Evolutionary conservation across 1,140 invertebrate species (phyloP).

Genomic region (Danaus plexippus): DNA sequence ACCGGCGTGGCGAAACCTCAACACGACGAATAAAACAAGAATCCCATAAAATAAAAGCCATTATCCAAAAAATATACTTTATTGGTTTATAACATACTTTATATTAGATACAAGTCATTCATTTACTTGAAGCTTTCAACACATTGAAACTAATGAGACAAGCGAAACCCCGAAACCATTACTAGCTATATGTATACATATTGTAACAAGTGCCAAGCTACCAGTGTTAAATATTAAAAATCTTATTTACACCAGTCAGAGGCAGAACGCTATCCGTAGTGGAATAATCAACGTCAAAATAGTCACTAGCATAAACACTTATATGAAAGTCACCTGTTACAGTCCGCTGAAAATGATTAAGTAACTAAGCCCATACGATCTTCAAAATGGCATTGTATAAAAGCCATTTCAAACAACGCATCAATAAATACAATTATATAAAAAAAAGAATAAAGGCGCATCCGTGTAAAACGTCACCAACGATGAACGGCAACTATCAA

Average conservation of each 20-base stretch:
- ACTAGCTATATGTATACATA: not conserved
- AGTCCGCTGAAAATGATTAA: no score
- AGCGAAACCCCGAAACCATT: constrained; percentile 18
- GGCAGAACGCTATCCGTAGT: no score
- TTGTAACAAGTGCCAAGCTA: constrained; percentile 21
- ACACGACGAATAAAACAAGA: no score
- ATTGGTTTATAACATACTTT: constrained; percentile 30
- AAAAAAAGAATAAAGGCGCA: constrained; percentile 13
- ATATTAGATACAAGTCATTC: constrained; percentile 14
- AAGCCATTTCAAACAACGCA: constrained; percentile 14
- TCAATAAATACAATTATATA: constrained; percentile 16
- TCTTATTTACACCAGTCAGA: no score
- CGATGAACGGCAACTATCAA: constrained; percentile 4
- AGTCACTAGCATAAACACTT: no score
- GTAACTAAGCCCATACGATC: no score
- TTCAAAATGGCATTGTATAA: no score
- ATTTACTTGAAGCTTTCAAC: constrained; percentile 35
- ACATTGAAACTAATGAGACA: constrained; percentile 36
- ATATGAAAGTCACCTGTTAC: no score
- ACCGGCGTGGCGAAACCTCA: not conserved
- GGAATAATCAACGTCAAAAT: no score
- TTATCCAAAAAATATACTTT: constrained; percentile 27
- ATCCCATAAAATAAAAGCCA: constrained; percentile 12
- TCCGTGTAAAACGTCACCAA: constrained; percentile 1
- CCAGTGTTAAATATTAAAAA: not conserved